Conservation (phyloP, 2,113 vertebrate species). For the Pangasianodon hypophthalmus region DNA sequence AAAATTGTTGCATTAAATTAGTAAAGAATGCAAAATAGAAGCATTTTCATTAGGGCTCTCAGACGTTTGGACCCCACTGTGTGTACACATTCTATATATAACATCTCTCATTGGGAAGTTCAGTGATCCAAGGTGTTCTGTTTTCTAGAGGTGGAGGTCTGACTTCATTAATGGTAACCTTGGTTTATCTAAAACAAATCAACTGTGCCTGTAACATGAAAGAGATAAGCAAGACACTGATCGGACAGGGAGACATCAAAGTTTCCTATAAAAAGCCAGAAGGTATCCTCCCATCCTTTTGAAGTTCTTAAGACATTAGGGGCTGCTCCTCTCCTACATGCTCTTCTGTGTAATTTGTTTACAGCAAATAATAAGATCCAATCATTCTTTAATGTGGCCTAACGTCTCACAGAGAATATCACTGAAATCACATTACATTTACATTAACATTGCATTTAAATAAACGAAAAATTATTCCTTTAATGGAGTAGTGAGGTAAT, state of each 20-base stretch:
- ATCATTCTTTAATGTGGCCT: conserved; percentile 50
- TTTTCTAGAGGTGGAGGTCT: conserved; percentile 10
- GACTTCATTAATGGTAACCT: conserved; percentile 44
- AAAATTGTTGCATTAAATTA: background rate
- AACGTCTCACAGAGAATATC: conserved; percentile 38
- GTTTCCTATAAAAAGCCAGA: conserved; percentile 52
- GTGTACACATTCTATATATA: background rate
- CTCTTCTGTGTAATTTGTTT: conserved; percentile 57
- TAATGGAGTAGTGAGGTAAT: background rate
- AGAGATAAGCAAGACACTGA: conserved; percentile 51
- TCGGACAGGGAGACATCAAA: conserved; percentile 59
- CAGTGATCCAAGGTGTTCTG: background rate
- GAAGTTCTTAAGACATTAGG: conserved; percentile 55
- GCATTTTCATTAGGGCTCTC: background rate
- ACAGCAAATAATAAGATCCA: conserved; percentile 50
- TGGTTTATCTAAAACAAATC: conserved; percentile 50
- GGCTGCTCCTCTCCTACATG: conserved; percentile 45
- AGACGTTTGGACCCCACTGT: background rate
- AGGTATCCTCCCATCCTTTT: conserved; percentile 54
- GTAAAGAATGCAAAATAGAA: background rate
- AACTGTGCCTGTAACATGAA: conserved; percentile 61
- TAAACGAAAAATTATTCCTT: background rate
- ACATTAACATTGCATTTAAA: background rate
- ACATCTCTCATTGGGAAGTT: background rate
- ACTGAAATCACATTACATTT: background rate